A percentile compares a stretch with the other conserved stretches of the same genome.
phyloP scores from a whole-genome alignment of 2,797 vertebrate genomes.

The Hippopotamyrus pictus region DNA sequence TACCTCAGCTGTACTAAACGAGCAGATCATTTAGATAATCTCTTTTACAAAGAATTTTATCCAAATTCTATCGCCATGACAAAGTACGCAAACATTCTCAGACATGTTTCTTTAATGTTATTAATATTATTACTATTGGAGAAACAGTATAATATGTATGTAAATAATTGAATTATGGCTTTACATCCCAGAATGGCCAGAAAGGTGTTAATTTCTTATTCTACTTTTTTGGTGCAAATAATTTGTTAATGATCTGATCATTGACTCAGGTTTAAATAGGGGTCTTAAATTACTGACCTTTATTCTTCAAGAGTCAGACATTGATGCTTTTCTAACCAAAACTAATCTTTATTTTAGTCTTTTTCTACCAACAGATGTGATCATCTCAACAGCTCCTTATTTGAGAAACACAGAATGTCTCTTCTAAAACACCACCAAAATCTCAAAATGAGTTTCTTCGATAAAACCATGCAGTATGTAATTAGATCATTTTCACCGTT shows the following conservation, averaged over 20 bases:
- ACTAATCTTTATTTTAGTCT: neutral
- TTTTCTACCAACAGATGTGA: neutral
- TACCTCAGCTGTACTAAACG: constrained; percentile 19
- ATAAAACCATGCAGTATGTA: neutral
- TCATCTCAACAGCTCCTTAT: neutral
- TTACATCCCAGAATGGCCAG: neutral
- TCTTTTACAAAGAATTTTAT: neutral
- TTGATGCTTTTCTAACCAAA: neutral
- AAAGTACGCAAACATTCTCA: neutral
- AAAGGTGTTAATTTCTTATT: neutral
- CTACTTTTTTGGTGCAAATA: neutral
- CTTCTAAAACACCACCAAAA: neutral
- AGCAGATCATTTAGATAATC: neutral
- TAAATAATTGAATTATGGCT: neutral
- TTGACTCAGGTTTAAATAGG: neutral
- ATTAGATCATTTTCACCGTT: neutral
- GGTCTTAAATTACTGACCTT: neutral
- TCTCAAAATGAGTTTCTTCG: neutral
- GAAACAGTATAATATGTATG: neutral
- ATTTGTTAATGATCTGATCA: neutral
- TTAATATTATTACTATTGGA: neutral
- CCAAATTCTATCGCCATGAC: neutral
- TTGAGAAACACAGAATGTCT: neutral
- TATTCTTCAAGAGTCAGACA: neutral
- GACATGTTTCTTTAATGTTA: constrained; percentile 2